Evolutionary conservation across 2,888 invertebrate genomes (phyloP), one percentile per base, ranked within the genome.

Genomic region (Ischnus inquisitorius): DNA sequence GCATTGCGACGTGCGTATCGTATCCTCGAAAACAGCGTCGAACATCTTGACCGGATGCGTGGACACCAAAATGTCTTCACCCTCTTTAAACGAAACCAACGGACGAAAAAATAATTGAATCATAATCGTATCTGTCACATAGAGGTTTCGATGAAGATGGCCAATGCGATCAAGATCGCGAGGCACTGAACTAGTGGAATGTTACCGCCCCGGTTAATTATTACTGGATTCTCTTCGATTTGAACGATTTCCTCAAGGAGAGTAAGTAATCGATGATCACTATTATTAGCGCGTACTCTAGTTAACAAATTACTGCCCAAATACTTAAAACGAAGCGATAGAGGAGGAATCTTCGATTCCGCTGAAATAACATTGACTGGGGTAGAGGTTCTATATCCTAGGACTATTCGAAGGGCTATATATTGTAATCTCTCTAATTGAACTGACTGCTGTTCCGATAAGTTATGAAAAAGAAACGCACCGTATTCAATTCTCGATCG

Each of bases 301-400:
- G 71, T 67, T 10, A 82, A 10, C 43, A 41, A 76, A n/a, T 85
- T 76, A 4, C 34, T 22, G n/a, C 80, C 51, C 12, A 76, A 16
- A 16, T 76, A 65, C 48, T 41, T 25, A 65, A 76, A 76, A 19
- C 75, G 65, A 4, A 76, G n/a, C 3, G n/a, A 34, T 10, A 51
- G 22, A 2, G 62, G 76, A 12, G 46, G 76, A 12, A 4, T 3
- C 28, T 68, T 76, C 12, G 64, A n/a, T 12, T 62, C 76, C 2
- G 62, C 64, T 0, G 69, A 16, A 14, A 76, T 51, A 25, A 81
- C 64, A 19, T 81, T 81, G 0, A 54, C 62, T 2, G 82, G 76
- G 0, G 81, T 81, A 5, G 76, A 76, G 2, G n/a, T 14, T 51
- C 64, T 76, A 22, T 76, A 69, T 8, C 76, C 81, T 5, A 76